phyloP scores from a whole-genome alignment of 2,888 invertebrate species.

The Brachynemurus nebulosus region DNA sequence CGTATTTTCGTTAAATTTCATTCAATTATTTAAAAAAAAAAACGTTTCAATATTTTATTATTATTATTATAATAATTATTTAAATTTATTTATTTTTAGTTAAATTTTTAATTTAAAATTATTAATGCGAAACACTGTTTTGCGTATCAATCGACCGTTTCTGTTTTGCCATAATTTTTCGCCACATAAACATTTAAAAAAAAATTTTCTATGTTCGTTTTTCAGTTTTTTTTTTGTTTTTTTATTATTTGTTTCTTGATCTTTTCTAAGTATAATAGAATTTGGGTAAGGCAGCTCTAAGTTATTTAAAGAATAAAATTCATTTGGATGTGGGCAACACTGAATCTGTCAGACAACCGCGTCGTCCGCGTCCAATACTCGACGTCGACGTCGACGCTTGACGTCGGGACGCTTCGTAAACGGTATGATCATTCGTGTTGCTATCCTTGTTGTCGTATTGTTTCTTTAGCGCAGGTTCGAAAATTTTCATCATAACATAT shows the following conservation, averaged over 20 bases:
- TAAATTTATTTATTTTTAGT: too few species aligned
- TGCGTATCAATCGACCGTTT: too few species aligned
- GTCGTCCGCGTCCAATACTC: conserved; percentile 1
- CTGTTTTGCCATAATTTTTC: background rate
- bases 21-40: too few species aligned
- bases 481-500: background rate
- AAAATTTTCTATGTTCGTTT: background rate
- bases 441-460: background rate
- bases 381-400: too few species aligned
- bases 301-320: background rate
- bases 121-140: background rate
- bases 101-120: too few species aligned
- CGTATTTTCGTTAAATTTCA: too few species aligned
- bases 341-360: conserved; percentile 4
- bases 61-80: too few species aligned
- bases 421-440: background rate
- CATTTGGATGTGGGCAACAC: conserved; percentile 1
- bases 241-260: too few species aligned
- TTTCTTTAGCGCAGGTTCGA: conserved; percentile 1
- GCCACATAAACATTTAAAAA: background rate
- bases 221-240: too few species aligned
- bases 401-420: background rate
- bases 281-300: conserved; percentile 1
- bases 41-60: too few species aligned
- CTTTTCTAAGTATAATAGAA: background rate